Evolutionary conservation across 1,140 invertebrate species (phyloP).

Genomic region (Calycopis cecrops): DNA sequence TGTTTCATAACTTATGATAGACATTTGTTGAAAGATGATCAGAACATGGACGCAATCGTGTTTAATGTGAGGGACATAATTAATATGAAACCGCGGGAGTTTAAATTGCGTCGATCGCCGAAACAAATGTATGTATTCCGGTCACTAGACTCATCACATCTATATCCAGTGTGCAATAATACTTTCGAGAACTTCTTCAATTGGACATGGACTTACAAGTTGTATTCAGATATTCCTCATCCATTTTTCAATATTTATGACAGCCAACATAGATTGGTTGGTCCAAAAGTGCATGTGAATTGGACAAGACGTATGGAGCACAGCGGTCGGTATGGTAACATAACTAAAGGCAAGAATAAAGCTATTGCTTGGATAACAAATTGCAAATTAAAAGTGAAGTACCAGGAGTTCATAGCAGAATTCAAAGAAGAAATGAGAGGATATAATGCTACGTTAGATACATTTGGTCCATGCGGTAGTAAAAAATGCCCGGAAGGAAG

Average conservation of each 20-base stretch:
- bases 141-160: slow-evolving; percentile 41
- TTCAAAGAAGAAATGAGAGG: slow-evolving; percentile 39
- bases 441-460: slow-evolving; percentile 49
- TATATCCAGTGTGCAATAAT: slow-evolving; percentile 41
- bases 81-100: slow-evolving; percentile 22
- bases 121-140: slow-evolving; percentile 54
- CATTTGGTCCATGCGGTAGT: slow-evolving; percentile 45
- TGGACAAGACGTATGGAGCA: slow-evolving; percentile 43
- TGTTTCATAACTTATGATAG: slow-evolving; percentile 52
- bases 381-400: slow-evolving; percentile 43
- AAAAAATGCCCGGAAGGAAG: slow-evolving; percentile 38
- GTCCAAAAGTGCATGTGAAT: slow-evolving; percentile 38
- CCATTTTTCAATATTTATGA: slow-evolving; percentile 50
- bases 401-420: slow-evolving; percentile 45
- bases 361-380: slow-evolving; percentile 50
- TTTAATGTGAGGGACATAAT: slow-evolving; percentile 39
- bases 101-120: slow-evolving; percentile 37
- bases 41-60: slow-evolving; percentile 51
- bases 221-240: slow-evolving; percentile 51
- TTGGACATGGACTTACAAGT: slow-evolving; percentile 55
- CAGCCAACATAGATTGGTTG: slow-evolving; percentile 36
- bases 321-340: slow-evolving; percentile 27
- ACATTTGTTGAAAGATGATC: slow-evolving; percentile 30
- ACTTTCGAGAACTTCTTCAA: slow-evolving; percentile 55
- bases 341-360: slow-evolving; percentile 40